phyloP scores from a whole-genome alignment of 2,797 vertebrate genomes.

The Lacerta agilis region DNA sequence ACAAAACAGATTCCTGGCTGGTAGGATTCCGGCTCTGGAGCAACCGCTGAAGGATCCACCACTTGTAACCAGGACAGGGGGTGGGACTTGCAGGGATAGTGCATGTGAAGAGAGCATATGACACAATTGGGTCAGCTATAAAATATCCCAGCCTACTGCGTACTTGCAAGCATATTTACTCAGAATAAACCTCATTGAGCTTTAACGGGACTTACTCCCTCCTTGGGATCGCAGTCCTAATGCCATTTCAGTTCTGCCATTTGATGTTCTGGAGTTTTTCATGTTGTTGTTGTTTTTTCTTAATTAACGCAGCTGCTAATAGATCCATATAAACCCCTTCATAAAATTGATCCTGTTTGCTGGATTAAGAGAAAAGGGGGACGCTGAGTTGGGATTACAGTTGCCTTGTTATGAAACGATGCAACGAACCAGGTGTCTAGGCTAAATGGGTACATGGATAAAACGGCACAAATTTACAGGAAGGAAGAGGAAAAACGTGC shows the following conservation, averaged over 20 bases:
- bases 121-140: not conserved
- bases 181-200: not conserved
- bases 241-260: not conserved
- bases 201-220: not conserved
- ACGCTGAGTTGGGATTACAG: not conserved
- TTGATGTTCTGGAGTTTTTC: not conserved
- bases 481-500: not conserved
- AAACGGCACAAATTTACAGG: not conserved
- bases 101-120: not conserved
- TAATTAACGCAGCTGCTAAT: not conserved
- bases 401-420: not conserved
- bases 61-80: not conserved
- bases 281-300: not conserved
- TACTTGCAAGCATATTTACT: not conserved
- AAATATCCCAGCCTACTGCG: not conserved
- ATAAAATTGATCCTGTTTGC: not conserved
- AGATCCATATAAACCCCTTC: not conserved
- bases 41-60: constrained; percentile 1
- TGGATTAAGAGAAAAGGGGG: not conserved
- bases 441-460: not conserved
- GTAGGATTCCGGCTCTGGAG: not conserved
- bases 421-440: not conserved
- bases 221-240: not conserved
- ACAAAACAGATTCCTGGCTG: constrained; percentile 23
- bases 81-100: not conserved